A percentile compares a stretch with the other conserved stretches of the same genome.
Conservation (phyloP, 2,888 invertebrate genomes). For the Rhingia rostrata region DNA sequence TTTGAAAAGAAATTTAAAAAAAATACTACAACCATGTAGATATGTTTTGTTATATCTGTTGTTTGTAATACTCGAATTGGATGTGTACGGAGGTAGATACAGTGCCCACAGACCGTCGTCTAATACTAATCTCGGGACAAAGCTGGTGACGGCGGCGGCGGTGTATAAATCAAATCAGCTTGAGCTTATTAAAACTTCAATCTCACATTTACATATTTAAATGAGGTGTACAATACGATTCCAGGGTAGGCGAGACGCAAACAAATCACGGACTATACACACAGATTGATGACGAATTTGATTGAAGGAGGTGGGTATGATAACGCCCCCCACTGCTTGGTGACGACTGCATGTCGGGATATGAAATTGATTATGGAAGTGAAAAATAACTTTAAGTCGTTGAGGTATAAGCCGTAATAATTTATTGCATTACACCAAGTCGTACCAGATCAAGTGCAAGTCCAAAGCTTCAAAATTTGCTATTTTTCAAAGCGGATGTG, state of each 20-base stretch:
- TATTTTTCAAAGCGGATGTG: too few species aligned
- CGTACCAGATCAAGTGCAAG: too few species aligned
- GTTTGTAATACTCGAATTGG: constrained; percentile 39
- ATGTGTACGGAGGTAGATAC: background rate
- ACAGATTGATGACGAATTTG: constrained; percentile 39
- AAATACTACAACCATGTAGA: constrained; percentile 23
- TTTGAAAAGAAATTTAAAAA: constrained; percentile 10
- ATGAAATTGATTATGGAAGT: background rate
- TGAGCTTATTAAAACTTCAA: constrained; percentile 69
- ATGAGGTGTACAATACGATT: constrained; percentile 69
- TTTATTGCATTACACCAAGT: too few species aligned
- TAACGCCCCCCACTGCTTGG: background rate
- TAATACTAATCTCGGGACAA: constrained; percentile 46
- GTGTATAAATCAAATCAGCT: constrained; percentile 71
- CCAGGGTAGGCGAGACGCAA: constrained; percentile 27
- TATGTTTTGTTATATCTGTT: constrained; percentile 30
- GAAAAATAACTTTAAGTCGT: too few species aligned
- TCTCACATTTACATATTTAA: constrained; percentile 70
- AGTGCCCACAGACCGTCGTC: constrained; percentile 9
- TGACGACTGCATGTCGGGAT: background rate
- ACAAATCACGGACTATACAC: constrained; percentile 22
- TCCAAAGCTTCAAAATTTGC: too few species aligned
- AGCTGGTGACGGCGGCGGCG: constrained; percentile 32
- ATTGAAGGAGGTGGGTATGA: constrained; percentile 11
- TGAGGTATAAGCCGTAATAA: too few species aligned